Percentiles rank a stretch among this genome's conserved stretches.
These are phyloP conservation scores for Macaria notata DNA, from an alignment of 2,888 invertebrate species.

Conservation along the genomic window DNA sequence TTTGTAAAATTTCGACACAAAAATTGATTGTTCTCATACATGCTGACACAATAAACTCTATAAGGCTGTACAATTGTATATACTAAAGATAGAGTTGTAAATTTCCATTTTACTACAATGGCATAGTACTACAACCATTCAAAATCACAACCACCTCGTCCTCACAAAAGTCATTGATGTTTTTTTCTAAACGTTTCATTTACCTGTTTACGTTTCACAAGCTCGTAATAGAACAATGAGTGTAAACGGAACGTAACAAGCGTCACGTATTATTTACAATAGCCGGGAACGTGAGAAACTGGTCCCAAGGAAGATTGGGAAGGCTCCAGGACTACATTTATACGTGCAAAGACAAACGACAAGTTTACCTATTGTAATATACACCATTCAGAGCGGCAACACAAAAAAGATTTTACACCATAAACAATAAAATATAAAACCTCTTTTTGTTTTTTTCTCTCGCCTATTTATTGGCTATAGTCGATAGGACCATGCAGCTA, in stretches of 20 bases:
- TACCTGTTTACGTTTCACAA: slow-evolving; percentile 72
- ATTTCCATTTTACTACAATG: neutral
- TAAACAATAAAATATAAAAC: slow-evolving; percentile 61
- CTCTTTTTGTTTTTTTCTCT: slow-evolving; percentile 5
- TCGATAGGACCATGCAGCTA: slow-evolving; percentile 53
- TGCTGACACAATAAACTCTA: too few species aligned
- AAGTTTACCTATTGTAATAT: slow-evolving; percentile 48
- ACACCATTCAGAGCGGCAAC: slow-evolving; percentile 59
- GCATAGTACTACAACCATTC: neutral
- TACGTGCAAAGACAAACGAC: slow-evolving; percentile 71
- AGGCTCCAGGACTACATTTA: slow-evolving; percentile 50
- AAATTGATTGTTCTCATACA: too few species aligned
- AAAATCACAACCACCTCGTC: neutral
- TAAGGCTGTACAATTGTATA: too few species aligned
- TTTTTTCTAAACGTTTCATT: slow-evolving; percentile 53
- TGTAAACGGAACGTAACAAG: slow-evolving; percentile 71
- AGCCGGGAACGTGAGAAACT: slow-evolving; percentile 76
- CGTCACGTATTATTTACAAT: slow-evolving; percentile 68
- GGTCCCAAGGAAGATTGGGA: slow-evolving; percentile 28
- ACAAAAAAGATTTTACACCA: slow-evolving; percentile 52
- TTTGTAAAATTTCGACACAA: too few species aligned
- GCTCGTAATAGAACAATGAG: slow-evolving; percentile 68
- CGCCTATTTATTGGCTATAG: slow-evolving; percentile 30
- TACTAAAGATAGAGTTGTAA: too few species aligned
- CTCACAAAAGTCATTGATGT: slow-evolving; percentile 36